These are phyloP conservation scores for Pipistrellus pygmaeus DNA, from an alignment of 2,797 vertebrate genomes.

Conservation along the genomic window DNA sequence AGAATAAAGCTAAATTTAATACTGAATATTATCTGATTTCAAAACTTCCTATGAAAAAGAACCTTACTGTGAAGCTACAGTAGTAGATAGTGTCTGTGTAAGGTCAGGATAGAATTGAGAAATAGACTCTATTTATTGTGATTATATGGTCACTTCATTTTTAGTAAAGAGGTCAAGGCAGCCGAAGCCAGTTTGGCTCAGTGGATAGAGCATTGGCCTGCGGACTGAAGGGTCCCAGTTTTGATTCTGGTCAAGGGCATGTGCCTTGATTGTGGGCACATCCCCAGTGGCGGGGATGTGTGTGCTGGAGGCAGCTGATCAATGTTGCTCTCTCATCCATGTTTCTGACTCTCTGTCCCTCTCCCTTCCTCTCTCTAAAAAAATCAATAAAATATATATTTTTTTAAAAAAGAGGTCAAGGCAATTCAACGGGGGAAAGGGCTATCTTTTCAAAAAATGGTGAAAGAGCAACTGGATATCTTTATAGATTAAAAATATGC, in stretches of 20 bases:
- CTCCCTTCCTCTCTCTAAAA: too few relatives aligned
- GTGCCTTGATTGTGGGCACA: too few relatives aligned
- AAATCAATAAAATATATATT: too few relatives aligned
- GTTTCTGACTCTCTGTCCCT: too few relatives aligned
- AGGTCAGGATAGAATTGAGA: background rate
- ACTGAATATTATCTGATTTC: background rate
- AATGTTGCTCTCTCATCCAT: too few relatives aligned
- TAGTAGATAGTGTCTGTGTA: background rate
- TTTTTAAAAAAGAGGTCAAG: background rate
- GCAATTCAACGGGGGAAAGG: background rate
- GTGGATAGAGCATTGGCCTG: too few relatives aligned
- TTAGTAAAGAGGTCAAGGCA: background rate
- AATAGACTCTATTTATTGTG: background rate
- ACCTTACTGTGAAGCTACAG: background rate
- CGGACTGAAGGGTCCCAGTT: too few relatives aligned
- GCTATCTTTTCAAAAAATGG: background rate
- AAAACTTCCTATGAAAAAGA: background rate
- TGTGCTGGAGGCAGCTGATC: too few relatives aligned
- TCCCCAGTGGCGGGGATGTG: too few relatives aligned
- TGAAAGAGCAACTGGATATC: background rate
- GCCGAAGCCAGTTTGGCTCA: too few relatives aligned
- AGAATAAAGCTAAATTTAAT: background rate
- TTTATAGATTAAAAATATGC: background rate
- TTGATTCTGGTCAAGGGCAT: too few relatives aligned
- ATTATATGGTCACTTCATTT: constrained; percentile 26